Evolutionary conservation across 2,113 vertebrate genomes (phyloP), one percentile per base, ranked within the genome.

Genomic region (Rhynchopsitta pachyrhyncha): DNA sequence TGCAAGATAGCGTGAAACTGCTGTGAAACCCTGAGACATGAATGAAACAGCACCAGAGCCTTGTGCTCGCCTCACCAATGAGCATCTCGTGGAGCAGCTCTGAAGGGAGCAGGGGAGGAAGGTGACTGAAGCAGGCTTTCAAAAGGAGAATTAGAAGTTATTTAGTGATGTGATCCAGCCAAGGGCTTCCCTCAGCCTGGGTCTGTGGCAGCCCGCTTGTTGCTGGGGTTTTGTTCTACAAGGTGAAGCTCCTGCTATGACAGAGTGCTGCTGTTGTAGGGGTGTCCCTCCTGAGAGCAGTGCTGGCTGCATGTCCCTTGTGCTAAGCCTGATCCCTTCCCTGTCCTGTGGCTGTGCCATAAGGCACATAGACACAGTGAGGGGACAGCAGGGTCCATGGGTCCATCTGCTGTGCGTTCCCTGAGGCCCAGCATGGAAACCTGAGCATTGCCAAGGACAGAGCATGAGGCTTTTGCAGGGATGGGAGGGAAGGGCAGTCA

Each of bases 231-330:
- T 12, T 74, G 11, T 39, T 39, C 22, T 2, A 0, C 11, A 13
- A 3, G 52, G 5, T 15, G 78, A 37, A 63, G 44, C 17, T 39
- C 9, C 19, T 39, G 71, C 27, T 2, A 2, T 2, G 81, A 19
- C 29, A 24, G n/a, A n/a, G 22, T 23, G 28, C 31, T 31, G 7
- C 17, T 22, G 5, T 2, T 4, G 9, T 3, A n/a, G 41, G 69
- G 12, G 19, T 57, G 46, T 39, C 39, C 50, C 7, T 0, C 1
- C 23, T 2, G 13, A 9, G 11, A 35, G 19, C 2, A 1, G 27
- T 17, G 23, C 66, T 67, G 80, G 28, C 15, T 35, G 20, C 2
- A 6, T 14, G 23, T 27, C 71, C 66, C 0, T 5, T 5, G 5
- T 37, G 44, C 76, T 33, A 2, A 75, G 16, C 27, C 28, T 19